Evolutionary conservation across 2,113 vertebrate genomes (phyloP).

Genomic region (Cinclus cinclus): DNA sequence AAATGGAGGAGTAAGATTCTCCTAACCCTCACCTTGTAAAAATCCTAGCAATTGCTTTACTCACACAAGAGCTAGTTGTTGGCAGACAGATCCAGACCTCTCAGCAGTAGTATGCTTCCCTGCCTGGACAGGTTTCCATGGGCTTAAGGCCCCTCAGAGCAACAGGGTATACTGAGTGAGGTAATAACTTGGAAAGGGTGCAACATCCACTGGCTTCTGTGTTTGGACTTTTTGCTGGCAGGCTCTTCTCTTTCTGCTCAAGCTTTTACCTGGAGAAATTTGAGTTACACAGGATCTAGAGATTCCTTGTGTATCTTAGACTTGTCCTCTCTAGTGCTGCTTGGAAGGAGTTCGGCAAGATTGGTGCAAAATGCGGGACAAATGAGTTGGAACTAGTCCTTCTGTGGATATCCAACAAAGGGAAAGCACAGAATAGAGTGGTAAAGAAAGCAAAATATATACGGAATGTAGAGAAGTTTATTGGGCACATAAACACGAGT

Average conservation of each 20-base stretch:
- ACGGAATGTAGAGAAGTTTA: not conserved
- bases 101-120: not conserved
- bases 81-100: not conserved
- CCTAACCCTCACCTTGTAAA: conserved; percentile 35
- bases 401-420: not conserved
- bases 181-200: conserved; percentile 26
- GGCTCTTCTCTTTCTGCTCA: not conserved
- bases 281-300: not conserved
- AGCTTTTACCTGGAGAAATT: not conserved
- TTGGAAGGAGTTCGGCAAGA: not conserved
- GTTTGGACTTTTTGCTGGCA: not conserved
- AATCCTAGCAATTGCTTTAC: not conserved
- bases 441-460: not conserved
- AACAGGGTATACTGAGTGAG: not conserved
- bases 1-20: not conserved
- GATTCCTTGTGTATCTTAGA: not conserved
- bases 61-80: not conserved
- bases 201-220: not conserved
- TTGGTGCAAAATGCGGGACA: rapidly evolving
- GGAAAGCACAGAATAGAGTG: not conserved
- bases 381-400: not conserved
- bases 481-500: not conserved
- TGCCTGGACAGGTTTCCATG: conserved; percentile 4
- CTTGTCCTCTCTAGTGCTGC: not conserved
- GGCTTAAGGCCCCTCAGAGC: not conserved